Evolutionary conservation across 1,140 invertebrate genomes (phyloP), one percentile per base, ranked within the genome.

Genomic region (Frieseomelitta varia): DNA sequence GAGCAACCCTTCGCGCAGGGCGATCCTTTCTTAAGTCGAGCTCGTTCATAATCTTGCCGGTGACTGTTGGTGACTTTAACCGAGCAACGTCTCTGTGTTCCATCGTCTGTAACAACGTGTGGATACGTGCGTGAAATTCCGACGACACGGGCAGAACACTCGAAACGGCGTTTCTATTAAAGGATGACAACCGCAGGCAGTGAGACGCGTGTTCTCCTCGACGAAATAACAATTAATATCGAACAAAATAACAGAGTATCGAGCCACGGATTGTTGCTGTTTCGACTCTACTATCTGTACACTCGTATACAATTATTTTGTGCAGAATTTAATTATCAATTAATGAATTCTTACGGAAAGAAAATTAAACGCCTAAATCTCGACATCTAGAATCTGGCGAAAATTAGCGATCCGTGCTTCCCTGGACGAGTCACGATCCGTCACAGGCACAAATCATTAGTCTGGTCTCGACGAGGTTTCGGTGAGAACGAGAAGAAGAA

Each of bases 1-100:
- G 58, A 75, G 83, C 84, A 90, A 90, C 87, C 86, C 90, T 90
- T 82, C n/a, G 77, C 84, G 53, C 72, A 71, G 84, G 63, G 86
- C 86, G 80, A 88, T 84, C 77, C 81, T 87, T 90, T 82, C 88
- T 87, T 87, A 91, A 90, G 79, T 87, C 81, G 83, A 77, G 85
- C 85, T 92, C 91, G 91, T 92, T 88, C 91, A 92, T 92, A 92
- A 92, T 92, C 91, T 87, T 79, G 79, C 82, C 74, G 34, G 90
- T 80, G 74, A 87, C 91, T 91, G 91, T 71, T 76, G 84, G 27
- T 91, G 91, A 91, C 91, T 91, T 90, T 90, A 90, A 91, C 91
- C 87, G 91, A 88, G 85, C 85, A 79, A 79, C 82, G 85, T 84
- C 81, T 80, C 73, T 90, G 79, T 90, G 89, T 85, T 85, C 68